Percentiles rank a stretch among this genome's conserved stretches.
phyloP scores from a whole-genome alignment of 2,797 vertebrate genomes.

The Megalops cyprinoides region DNA sequence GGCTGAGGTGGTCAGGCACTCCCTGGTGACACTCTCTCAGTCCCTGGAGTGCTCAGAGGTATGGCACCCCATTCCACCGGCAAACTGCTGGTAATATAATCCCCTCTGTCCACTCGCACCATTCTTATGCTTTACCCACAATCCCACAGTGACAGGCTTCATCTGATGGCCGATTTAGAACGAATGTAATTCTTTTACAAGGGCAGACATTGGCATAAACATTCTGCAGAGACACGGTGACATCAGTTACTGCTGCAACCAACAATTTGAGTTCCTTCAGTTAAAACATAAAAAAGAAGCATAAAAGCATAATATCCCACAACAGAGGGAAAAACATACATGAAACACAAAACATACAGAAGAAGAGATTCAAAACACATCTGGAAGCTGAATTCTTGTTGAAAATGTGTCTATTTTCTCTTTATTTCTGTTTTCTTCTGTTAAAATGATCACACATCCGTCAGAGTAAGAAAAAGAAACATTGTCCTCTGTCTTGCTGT shows the following conservation, averaged over 20 bases:
- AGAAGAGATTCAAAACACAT: not conserved
- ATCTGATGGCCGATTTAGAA: not conserved
- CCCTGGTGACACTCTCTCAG: not conserved
- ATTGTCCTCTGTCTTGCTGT: too few species aligned
- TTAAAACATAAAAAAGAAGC: too few species aligned
- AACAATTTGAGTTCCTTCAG: not conserved
- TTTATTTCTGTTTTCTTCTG: too few species aligned
- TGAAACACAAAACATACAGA: not conserved
- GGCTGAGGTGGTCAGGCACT: not conserved
- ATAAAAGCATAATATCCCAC: not conserved
- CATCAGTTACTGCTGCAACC: not conserved
- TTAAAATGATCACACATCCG: too few species aligned
- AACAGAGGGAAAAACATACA: too few species aligned
- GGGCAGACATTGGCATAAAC: not conserved
- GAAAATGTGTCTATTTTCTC: not conserved
- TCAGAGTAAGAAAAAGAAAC: too few species aligned
- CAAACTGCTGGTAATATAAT: slow-evolving; percentile 20
- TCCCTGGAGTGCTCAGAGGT: slow-evolving; percentile 7
- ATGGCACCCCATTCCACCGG: slow-evolving; percentile 23
- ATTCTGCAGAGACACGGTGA: not conserved
- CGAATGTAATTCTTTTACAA: not conserved
- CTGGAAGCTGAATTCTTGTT: not conserved
- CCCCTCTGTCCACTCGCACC: not conserved
- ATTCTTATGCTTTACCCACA: not conserved
- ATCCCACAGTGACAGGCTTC: not conserved